Evolutionary conservation across 2,113 vertebrate species (phyloP).

Genomic region (Guaruba guarouba): DNA sequence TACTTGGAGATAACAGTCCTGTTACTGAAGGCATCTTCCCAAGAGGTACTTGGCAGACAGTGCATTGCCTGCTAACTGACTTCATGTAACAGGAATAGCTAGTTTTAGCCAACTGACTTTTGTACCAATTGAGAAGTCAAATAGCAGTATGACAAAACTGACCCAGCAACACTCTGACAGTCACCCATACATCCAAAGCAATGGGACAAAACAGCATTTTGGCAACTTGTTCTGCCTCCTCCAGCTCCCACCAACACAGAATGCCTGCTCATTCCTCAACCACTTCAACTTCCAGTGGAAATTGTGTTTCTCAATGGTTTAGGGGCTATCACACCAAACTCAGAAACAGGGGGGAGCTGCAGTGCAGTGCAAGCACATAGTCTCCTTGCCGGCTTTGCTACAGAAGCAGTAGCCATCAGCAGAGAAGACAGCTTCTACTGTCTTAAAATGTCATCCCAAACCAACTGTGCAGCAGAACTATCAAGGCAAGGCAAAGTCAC

Average conservation of each 20-base stretch:
- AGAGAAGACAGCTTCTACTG: neutral
- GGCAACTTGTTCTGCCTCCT: neutral
- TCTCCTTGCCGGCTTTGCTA: neutral
- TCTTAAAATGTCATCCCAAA: neutral
- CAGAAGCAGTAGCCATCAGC: neutral
- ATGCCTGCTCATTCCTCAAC: rapidly evolving
- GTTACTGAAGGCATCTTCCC: neutral
- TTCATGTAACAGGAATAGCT: rapidly evolving
- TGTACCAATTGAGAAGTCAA: neutral
- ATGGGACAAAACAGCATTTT: neutral
- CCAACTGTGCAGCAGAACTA: neutral
- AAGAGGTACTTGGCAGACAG: constrained; percentile 20
- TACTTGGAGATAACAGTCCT: neutral
- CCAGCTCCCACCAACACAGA: neutral
- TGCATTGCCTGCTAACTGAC: neutral
- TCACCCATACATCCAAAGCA: neutral
- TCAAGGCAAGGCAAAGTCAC: neutral
- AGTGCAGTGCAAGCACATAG: neutral
- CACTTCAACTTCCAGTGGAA: neutral
- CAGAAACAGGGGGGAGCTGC: neutral
- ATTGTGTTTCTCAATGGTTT: neutral
- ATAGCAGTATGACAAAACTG: neutral
- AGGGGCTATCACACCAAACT: neutral
- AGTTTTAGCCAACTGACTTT: neutral
- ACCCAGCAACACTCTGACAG: neutral